Evolutionary conservation across 2,113 vertebrate species (phyloP), one percentile per base, ranked within the genome.

Genomic region (Ictidomys tridecemlineatus): DNA sequence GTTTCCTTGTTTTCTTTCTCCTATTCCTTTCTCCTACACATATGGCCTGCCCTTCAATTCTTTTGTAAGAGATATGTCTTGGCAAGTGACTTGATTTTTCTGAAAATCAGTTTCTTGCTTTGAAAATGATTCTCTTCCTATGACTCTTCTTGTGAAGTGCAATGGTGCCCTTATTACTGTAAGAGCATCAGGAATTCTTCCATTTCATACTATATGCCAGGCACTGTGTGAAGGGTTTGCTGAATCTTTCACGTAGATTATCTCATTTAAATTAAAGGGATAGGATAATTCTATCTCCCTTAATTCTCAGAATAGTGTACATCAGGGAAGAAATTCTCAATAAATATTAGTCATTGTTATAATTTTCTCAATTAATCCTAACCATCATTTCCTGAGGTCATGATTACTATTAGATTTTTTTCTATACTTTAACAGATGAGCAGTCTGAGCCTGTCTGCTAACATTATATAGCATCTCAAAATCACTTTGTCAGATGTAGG

Each of bases 351-450:
- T 67, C 11, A 72, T 37, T 63, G 58, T 58, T 87, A 16, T 18
- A 80, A 61, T 22, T 92, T 72, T 86, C 61, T 78, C 16, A 78
- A 77, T 91, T 76, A 85, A 88, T 28, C 30, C 67, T 85, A 78
- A 73, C 2, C 69, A 56, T 24, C n/a, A 65, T 79, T 91, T 83
- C 48, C 24, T 58, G 51, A 78, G 22, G n/a, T 69, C 34, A 37
- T 10, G 20, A n/a, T 85, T 30, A n/a, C 4, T 63, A 72, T 67
- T 42, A 82, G 13, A 28, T 85, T 37, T 72, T 90, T 58, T 37
- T 72, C 20, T 63, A 2, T 65, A 16, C 73, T 76, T 87, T 80
- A 63, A 70, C 5, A 87, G n/a, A 67, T 18, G 14, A 18, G 18
- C 34, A 67, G n/a, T 70, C 72, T 85, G 39, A 80, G 32, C 34